Evolutionary conservation across 2,113 vertebrate species (phyloP).

Genomic region (Eubucco bourcierii): DNA sequence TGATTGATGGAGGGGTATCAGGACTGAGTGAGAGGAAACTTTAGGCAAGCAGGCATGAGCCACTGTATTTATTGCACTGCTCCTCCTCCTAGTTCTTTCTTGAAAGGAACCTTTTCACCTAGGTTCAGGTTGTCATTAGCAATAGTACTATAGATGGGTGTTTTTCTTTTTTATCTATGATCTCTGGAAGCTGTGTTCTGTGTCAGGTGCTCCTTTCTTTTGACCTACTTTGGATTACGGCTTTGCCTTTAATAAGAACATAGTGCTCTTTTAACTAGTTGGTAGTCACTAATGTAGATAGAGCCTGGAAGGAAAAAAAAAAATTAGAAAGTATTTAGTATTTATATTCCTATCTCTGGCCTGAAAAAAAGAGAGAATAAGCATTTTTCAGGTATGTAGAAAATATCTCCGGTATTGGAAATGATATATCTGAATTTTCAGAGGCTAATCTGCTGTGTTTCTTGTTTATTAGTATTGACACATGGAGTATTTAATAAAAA

Average conservation of each 20-base stretch:
- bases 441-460: neutral
- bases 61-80: constrained; percentile 44
- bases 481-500: neutral
- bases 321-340: neutral
- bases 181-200: constrained; percentile 26
- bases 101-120: constrained; percentile 40
- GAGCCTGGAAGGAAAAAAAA: neutral
- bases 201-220: constrained; percentile 36
- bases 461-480: neutral
- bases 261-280: constrained; percentile 2
- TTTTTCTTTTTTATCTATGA: constrained; percentile 58
- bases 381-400: neutral
- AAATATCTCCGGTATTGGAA: neutral
- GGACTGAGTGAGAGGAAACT: constrained; percentile 53
- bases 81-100: constrained; percentile 57
- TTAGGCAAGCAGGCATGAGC: constrained; percentile 55
- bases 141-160: constrained; percentile 61
- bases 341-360: neutral
- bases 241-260: constrained; percentile 35
- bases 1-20: constrained; percentile 74
- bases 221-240: constrained; percentile 49
- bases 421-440: no score
- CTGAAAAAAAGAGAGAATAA: neutral
- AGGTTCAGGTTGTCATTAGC: constrained; percentile 74
- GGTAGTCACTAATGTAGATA: neutral